phyloP scores from a whole-genome alignment of 2,888 invertebrate species.

The Omphaloscelis lunosa region DNA sequence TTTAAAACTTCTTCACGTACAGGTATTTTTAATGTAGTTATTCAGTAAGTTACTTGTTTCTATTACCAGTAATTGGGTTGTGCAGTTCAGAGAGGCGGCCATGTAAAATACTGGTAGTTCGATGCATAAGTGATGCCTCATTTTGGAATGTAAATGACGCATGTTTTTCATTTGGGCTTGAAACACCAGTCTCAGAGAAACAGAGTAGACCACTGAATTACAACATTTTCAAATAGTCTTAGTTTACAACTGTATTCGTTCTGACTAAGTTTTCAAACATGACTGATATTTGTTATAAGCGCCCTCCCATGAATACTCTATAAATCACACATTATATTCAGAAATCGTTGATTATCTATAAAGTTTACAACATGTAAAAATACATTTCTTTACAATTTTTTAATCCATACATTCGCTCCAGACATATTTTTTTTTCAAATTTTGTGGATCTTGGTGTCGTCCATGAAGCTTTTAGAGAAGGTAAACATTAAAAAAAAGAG shows the following conservation, averaged over 20 bases:
- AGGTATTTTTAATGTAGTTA: too few species aligned
- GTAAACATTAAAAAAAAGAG: background rate
- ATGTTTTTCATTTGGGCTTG: background rate
- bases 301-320: background rate
- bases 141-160: background rate
- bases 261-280: background rate
- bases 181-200: background rate
- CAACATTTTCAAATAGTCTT: background rate
- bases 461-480: background rate
- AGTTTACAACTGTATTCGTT: background rate
- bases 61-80: too few species aligned
- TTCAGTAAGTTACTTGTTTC: background rate
- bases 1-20: background rate
- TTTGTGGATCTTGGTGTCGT: background rate
- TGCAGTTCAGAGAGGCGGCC: too few species aligned
- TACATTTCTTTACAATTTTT: conserved; percentile 63
- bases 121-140: background rate
- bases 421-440: background rate
- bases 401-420: conserved; percentile 13
- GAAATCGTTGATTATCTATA: conserved; percentile 51
- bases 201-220: background rate
- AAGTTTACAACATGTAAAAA: conserved; percentile 66
- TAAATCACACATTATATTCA: conserved; percentile 26
- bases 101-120: too few species aligned
- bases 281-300: background rate